phyloP scores from a whole-genome alignment of 2,113 vertebrate genomes.

The Ptyas mucosa region DNA sequence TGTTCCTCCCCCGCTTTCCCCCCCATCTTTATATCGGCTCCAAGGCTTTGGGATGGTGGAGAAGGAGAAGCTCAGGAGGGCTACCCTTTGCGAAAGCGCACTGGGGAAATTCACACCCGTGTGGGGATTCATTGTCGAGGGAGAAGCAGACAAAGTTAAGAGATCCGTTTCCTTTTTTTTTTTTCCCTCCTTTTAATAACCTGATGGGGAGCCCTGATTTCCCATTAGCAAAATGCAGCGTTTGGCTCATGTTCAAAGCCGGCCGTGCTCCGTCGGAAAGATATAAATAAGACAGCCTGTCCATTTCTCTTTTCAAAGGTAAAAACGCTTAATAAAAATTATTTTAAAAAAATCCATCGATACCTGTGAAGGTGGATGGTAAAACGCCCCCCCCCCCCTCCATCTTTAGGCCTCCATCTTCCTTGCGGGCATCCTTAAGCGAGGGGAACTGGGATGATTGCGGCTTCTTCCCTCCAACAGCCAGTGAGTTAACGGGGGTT shows the following conservation, averaged over 20 bases:
- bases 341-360: neutral
- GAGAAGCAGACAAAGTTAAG: slow-evolving; percentile 10
- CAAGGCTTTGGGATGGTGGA: neutral
- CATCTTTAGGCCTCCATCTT: neutral
- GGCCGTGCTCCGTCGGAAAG: neutral
- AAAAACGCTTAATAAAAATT: no score
- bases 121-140: slow-evolving; percentile 40
- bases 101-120: neutral
- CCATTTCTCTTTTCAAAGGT: no score
- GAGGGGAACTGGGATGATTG: neutral
- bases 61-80: neutral
- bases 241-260: neutral
- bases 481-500: neutral
- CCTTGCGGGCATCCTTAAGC: neutral
- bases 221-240: neutral
- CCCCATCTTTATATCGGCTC: neutral
- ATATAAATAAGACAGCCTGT: neutral
- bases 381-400: neutral
- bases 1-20: no score
- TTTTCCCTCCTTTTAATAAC: neutral
- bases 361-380: neutral
- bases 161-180: neutral
- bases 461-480: neutral
- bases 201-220: slow-evolving; percentile 14
- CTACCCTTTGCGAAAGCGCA: neutral